Evolutionary conservation across 2,888 invertebrate genomes (phyloP), one percentile per base, ranked within the genome.

Genomic region (Calliopum simillimum): DNA sequence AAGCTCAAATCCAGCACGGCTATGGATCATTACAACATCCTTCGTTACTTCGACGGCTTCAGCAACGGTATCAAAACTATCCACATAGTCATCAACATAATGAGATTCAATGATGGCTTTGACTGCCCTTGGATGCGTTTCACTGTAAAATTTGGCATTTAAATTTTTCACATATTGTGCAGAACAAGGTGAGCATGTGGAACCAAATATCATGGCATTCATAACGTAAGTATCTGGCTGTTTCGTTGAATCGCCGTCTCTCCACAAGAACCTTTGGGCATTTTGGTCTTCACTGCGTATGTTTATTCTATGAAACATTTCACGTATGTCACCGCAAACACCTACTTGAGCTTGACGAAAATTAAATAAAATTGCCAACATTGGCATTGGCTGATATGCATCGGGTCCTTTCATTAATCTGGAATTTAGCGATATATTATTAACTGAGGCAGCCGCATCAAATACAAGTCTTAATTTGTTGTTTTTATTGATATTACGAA

Each of bases 341-440:
- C 80, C 83, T 14, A 81, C 69, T 59, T 51, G 70, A 25, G 77
- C 68, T 75, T 81, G 78, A 14, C 85, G 70, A 73, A 85, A 85
- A 1, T 80, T 76, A 71, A 82, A 75, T 43, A 85, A 68, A 1
- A 84, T 79, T 2, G 44, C 2, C n/a, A n/a, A n/a, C n/a, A n/a
- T n/a, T n/a, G 79, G 69, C 2, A 19, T 53, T 53, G 53, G 53
- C 53, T 53, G 19, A 53, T 53, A 53, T 13, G 80, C 63, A 65
- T 82, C 81, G 1, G 82, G 80, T 4, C 82, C 83, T 16, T 74
- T 72, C 4, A 82, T 56, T 8, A 84, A 64, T 8, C 71, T 41
- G 13, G 78, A 77, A 67, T 82, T 81, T 19, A 81, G 64, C 12
- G 73, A 75, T 2, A 74, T 33, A 4, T 78, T 79, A n/a, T 76